A percentile compares a stretch with the other conserved stretches of the same genome.
These are phyloP conservation scores for Dasyurus viverrinus DNA, from an alignment of 2,113 vertebrate genomes.

Conservation along the genomic window DNA sequence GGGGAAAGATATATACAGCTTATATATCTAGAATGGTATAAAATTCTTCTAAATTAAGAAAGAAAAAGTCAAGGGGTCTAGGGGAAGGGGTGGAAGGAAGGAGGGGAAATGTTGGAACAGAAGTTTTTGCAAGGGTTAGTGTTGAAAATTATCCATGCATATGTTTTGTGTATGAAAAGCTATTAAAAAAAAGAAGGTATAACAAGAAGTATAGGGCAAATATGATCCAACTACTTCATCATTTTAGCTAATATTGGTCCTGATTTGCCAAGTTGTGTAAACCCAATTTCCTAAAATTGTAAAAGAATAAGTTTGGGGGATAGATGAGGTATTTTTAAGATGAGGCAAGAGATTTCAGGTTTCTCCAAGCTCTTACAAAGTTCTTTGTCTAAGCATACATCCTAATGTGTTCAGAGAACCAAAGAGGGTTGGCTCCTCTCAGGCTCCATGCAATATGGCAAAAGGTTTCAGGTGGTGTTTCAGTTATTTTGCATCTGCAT, in stretches of 20 bases:
- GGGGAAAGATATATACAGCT: no score
- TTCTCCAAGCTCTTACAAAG: slow-evolving; percentile 56
- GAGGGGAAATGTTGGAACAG: no score
- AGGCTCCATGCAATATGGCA: slow-evolving; percentile 27
- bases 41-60: no score
- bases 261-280: slow-evolving; percentile 41
- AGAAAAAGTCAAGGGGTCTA: no score
- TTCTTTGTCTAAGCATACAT: slow-evolving; percentile 67
- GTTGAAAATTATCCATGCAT: no score
- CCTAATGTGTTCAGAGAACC: slow-evolving; percentile 61
- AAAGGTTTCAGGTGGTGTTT: slow-evolving; percentile 46
- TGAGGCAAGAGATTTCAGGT: not conserved
- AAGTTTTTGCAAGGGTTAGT: no score
- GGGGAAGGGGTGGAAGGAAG: no score
- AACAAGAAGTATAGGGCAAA: not conserved
- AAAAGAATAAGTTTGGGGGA: slow-evolving; percentile 58
- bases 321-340: slow-evolving; percentile 69
- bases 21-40: no score
- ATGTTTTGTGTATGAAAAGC: no score
- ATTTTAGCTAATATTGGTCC: slow-evolving; percentile 52
- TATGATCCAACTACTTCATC: slow-evolving; percentile 10
- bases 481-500: slow-evolving; percentile 37
- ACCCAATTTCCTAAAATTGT: slow-evolving; percentile 65
- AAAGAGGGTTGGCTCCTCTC: slow-evolving; percentile 59
- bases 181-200: not conserved